phyloP scores from a whole-genome alignment of 1,140 invertebrate species.

The Papilio polyxenes region DNA sequence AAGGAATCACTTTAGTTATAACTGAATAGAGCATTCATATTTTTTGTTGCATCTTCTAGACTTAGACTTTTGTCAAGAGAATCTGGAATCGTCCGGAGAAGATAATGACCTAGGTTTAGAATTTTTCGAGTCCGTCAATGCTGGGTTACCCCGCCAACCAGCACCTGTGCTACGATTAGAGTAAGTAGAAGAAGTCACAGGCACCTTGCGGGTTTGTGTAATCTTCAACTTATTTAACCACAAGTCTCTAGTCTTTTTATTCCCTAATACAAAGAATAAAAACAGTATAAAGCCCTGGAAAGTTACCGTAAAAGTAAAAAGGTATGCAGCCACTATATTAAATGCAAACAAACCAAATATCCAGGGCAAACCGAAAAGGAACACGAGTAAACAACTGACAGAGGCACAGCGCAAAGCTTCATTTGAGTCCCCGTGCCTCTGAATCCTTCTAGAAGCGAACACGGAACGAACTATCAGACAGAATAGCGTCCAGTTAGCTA shows the following conservation, averaged over 20 bases:
- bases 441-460: slow-evolving; percentile 73
- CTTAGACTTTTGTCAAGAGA: slow-evolving; percentile 60
- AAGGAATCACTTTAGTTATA: neutral
- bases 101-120: slow-evolving; percentile 67
- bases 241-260: slow-evolving; percentile 79
- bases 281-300: slow-evolving; percentile 81
- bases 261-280: slow-evolving; percentile 79
- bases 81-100: slow-evolving; percentile 63
- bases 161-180: slow-evolving; percentile 65
- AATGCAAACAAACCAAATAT: slow-evolving; percentile 75
- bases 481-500: slow-evolving; percentile 78
- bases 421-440: slow-evolving; percentile 75
- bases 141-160: slow-evolving; percentile 48
- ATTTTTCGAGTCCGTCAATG: slow-evolving; percentile 55
- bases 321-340: slow-evolving; percentile 73
- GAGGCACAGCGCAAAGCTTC: slow-evolving; percentile 73
- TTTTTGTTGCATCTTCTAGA: slow-evolving; percentile 1
- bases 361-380: slow-evolving; percentile 80
- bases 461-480: slow-evolving; percentile 77
- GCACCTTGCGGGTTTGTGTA: slow-evolving; percentile 73
- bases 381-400: slow-evolving; percentile 78
- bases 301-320: slow-evolving; percentile 79
- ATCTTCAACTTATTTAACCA: slow-evolving; percentile 78
- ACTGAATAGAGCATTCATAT: slow-evolving; percentile 4
- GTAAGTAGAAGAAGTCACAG: slow-evolving; percentile 74